These are phyloP conservation scores for Eubasilissa splendida DNA, from an alignment of 2,888 invertebrate genomes.

Conservation along the genomic window DNA sequence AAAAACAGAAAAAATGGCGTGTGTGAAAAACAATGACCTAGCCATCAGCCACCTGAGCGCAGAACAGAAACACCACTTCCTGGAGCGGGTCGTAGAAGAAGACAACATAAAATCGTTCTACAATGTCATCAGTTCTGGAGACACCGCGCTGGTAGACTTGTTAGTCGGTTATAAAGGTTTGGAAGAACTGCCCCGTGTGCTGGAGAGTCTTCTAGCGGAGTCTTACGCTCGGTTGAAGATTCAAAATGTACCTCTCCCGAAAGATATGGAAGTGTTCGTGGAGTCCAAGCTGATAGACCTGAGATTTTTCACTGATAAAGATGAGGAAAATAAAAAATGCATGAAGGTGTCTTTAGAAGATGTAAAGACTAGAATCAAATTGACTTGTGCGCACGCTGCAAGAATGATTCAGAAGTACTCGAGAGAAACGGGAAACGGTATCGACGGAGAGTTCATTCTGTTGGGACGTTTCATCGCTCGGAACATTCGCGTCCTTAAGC, in stretches of 20 bases:
- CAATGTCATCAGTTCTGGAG: neutral
- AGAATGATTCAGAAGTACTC: neutral
- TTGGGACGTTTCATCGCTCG: conserved; percentile 3
- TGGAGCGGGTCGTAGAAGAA: neutral
- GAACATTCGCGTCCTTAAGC: neutral
- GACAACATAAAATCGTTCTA: neutral
- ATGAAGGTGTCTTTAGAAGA: conserved; percentile 4
- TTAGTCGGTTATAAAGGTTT: neutral
- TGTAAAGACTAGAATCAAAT: neutral
- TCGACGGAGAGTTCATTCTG: neutral
- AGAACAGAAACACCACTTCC: neutral
- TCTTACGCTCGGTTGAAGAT: neutral
- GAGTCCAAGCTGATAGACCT: neutral
- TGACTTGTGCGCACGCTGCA: neutral
- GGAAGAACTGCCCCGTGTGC: neutral
- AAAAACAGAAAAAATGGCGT: no score
- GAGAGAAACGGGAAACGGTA: no score
- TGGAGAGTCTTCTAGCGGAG: conserved; percentile 4
- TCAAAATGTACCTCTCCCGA: neutral
- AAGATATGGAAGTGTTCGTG: neutral
- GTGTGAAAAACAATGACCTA: no score
- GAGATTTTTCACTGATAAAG: neutral
- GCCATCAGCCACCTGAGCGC: neutral
- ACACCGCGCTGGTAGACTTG: neutral
- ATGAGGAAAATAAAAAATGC: neutral